These are phyloP conservation scores for Anas acuta DNA, from an alignment of 2,797 vertebrate species.

Conservation along the genomic window DNA sequence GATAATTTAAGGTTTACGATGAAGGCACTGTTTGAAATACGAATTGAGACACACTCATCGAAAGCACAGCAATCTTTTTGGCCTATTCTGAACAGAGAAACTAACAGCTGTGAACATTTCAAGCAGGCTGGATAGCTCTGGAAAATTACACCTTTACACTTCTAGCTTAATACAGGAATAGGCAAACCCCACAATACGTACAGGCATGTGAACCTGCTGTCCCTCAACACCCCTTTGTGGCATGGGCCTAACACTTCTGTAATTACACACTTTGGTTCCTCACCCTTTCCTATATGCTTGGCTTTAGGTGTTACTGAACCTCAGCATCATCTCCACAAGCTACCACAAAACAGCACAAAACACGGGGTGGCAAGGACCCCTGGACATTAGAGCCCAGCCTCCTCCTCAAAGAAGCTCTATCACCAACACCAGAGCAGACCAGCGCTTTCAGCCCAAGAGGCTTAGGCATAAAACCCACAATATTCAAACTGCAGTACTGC, in stretches of 20 bases:
- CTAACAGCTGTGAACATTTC: slow-evolving; percentile 9
- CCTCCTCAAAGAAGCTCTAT: accelerated
- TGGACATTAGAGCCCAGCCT: background rate
- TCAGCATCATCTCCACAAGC: background rate
- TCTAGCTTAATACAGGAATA: background rate
- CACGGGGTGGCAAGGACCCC: accelerated
- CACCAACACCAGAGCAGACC: background rate
- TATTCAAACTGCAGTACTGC: background rate
- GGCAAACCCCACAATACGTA: background rate
- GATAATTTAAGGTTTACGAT: background rate
- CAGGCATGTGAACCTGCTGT: background rate
- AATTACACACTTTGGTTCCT: background rate
- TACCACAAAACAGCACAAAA: background rate
- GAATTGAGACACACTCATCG: background rate
- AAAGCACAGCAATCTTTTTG: slow-evolving; percentile 21
- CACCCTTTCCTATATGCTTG: background rate
- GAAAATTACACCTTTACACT: background rate
- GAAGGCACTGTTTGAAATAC: background rate
- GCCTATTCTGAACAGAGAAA: slow-evolving; percentile 7
- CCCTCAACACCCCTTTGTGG: background rate
- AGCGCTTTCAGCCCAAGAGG: background rate
- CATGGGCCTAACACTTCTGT: background rate
- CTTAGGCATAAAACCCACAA: background rate
- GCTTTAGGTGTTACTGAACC: background rate
- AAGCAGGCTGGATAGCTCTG: background rate